phyloP scores from a whole-genome alignment of 2,888 invertebrate species.

The Pterobdella sp. region DNA sequence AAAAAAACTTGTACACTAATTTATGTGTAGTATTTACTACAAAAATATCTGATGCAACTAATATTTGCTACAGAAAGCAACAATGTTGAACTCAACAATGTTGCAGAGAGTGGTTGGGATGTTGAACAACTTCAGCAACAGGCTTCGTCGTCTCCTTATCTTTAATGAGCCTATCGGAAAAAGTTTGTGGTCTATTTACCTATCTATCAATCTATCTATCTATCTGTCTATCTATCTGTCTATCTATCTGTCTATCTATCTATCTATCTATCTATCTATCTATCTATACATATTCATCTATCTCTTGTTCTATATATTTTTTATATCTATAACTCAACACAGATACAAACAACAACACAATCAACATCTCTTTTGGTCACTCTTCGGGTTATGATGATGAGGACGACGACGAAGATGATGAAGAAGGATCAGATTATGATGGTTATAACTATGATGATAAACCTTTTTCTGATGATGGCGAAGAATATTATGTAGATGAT shows the following conservation, averaged over 20 bases:
- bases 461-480: not conserved
- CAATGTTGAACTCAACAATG: not conserved
- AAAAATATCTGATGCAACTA: no score
- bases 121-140: slow-evolving; percentile 6
- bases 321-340: no score
- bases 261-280: no score
- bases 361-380: not conserved
- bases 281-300: no score
- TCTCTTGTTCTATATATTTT: no score
- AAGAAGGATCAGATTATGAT: not conserved
- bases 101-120: not conserved
- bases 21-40: no score
- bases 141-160: not conserved
- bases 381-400: not conserved
- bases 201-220: no score
- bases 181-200: not conserved
- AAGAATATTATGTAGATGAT: not conserved
- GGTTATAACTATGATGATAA: not conserved
- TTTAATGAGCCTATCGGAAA: not conserved
- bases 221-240: no score
- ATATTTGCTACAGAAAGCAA: not conserved
- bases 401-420: not conserved
- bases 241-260: no score
- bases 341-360: not conserved
- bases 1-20: no score